A percentile compares a stretch with the other conserved stretches of the same genome.
Conservation (phyloP, 2,113 vertebrate genomes). For the Zosterops japonicus region DNA sequence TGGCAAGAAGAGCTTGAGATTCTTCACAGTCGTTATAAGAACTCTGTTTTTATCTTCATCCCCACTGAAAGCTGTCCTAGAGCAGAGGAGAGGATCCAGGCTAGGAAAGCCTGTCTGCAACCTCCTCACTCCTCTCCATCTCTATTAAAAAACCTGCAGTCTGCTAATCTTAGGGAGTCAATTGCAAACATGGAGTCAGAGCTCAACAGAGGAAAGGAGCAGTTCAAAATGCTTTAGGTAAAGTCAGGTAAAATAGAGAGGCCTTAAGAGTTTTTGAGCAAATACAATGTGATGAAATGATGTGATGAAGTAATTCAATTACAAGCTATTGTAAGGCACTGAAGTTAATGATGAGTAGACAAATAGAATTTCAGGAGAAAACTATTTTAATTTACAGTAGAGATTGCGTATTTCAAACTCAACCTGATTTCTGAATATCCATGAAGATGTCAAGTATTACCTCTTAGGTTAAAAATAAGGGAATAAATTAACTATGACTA, state of each 20-base stretch:
- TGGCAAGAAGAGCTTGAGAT: background rate
- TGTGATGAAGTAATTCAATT: background rate
- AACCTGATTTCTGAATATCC: background rate
- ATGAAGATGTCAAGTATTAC: background rate
- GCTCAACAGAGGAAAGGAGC: background rate
- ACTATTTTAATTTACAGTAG: background rate
- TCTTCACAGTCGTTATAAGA: background rate
- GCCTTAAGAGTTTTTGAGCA: background rate
- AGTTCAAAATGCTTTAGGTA: background rate
- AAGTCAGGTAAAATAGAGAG: background rate
- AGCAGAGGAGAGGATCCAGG: background rate
- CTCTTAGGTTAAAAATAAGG: background rate
- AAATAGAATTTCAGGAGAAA: background rate
- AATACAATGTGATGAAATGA: background rate
- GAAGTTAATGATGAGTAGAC: background rate
- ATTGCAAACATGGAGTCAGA: background rate
- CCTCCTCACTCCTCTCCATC: background rate
- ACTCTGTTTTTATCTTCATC: background rate
- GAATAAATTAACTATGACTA: background rate
- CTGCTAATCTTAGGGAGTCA: accelerated
- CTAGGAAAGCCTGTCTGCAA: background rate
- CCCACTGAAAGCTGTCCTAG: background rate
- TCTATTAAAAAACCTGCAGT: background rate
- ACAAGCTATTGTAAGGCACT: background rate
- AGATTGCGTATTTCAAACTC: background rate